Evolutionary conservation across 1,140 invertebrate species (phyloP).

Genomic region (Parapsyche elsis): DNA sequence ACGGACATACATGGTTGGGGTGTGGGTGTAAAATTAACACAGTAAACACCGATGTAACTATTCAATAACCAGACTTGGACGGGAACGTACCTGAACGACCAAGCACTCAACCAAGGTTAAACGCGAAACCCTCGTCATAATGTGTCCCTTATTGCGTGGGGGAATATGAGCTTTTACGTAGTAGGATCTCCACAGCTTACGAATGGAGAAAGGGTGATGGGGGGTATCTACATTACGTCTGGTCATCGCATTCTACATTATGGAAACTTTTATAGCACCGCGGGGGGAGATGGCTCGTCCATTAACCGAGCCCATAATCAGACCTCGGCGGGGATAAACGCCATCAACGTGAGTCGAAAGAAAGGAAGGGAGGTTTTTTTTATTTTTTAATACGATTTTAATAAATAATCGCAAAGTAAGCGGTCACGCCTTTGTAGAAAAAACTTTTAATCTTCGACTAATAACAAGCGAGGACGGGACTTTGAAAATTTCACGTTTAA

Average conservation of each 20-base stretch:
- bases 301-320: constrained; percentile 6
- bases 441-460: constrained; percentile 50
- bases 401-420: constrained; percentile 26
- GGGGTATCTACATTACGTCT: constrained; percentile 14
- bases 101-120: constrained; percentile 27
- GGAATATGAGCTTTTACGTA: constrained; percentile 46
- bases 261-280: constrained; percentile 47
- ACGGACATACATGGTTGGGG: no score
- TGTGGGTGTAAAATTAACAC: no score
- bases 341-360: neutral
- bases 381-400: neutral
- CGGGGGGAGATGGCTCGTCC: constrained; percentile 24
- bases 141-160: constrained; percentile 50
- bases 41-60: neutral
- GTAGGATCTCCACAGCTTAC: neutral
- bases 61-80: neutral
- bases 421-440: neutral
- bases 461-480: constrained; percentile 42
- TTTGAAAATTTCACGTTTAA: constrained; percentile 49
- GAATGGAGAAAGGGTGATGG: neutral
- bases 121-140: constrained; percentile 54
- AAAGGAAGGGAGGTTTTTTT: neutral
- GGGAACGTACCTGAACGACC: neutral
- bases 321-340: neutral
- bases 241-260: constrained; percentile 45